Percentiles rank a stretch among this genome's conserved stretches.
phyloP scores from a whole-genome alignment of 2,888 invertebrate species.

The Drosophila trichaetosa region DNA sequence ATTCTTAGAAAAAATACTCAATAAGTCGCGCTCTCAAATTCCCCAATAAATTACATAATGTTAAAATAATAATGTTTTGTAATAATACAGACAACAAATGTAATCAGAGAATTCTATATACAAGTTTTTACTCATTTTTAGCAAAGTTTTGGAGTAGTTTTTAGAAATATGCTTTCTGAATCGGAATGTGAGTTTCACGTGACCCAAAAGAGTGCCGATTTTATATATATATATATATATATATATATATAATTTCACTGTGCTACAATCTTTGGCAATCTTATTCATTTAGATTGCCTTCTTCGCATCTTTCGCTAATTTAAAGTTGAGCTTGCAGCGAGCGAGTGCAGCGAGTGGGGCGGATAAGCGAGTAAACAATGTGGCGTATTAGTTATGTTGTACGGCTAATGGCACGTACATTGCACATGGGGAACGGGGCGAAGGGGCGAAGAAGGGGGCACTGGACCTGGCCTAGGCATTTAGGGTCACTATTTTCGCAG shows the following conservation, averaged over 20 bases:
- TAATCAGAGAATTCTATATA: too few relatives aligned
- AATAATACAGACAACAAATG: too few relatives aligned
- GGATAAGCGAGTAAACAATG: neutral
- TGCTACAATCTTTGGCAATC: neutral
- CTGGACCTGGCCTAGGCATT: conserved; percentile 17
- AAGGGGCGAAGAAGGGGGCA: neutral
- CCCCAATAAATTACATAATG: too few relatives aligned
- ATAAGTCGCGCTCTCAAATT: too few relatives aligned
- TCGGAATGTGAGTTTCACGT: neutral
- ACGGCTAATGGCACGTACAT: neutral
- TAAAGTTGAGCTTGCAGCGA: neutral
- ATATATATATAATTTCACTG: too few relatives aligned
- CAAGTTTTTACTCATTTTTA: neutral
- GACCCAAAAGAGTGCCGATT: neutral
- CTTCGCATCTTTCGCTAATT: neutral
- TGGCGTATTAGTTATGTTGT: conserved; percentile 33
- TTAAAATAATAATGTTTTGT: neutral
- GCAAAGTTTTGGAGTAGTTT: too few relatives aligned
- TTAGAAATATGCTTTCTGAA: too few relatives aligned
- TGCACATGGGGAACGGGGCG: neutral
- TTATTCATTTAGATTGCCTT: neutral
- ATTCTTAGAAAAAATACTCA: too few relatives aligned
- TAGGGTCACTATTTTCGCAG: conserved; percentile 26
- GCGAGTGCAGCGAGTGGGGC: neutral
- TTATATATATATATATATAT: too few relatives aligned